Percentiles rank a stretch among this genome's conserved stretches.
These are phyloP conservation scores for Ernsta delagoae DNA, from an alignment of 2,888 invertebrate species.

Conservation along the genomic window DNA sequence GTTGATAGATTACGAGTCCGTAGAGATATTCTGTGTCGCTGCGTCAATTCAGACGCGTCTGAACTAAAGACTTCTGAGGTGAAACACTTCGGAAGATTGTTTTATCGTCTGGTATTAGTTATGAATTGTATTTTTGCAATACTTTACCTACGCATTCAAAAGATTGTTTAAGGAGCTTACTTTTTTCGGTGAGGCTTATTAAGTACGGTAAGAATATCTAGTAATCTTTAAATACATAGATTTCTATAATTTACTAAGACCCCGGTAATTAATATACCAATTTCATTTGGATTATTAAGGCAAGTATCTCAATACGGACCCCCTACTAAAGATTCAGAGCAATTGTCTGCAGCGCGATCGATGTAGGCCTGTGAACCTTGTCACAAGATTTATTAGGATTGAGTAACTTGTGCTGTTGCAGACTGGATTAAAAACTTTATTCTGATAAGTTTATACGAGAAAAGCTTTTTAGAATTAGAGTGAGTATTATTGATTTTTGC, in stretches of 20 bases:
- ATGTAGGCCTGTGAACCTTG: constrained; percentile 18
- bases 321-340: not conserved
- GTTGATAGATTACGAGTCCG: too few relatives aligned
- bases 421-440: not conserved
- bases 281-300: not conserved
- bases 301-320: too few relatives aligned
- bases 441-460: not conserved
- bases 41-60: constrained; percentile 1
- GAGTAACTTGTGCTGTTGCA: not conserved
- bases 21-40: not conserved
- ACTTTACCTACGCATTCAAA: too few relatives aligned
- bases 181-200: too few relatives aligned
- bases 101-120: too few relatives aligned
- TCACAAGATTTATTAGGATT: constrained; percentile 29
- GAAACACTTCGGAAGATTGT: not conserved
- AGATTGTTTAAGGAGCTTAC: too few relatives aligned
- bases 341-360: constrained; percentile 6
- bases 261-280: not conserved
- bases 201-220: too few relatives aligned
- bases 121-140: too few relatives aligned
- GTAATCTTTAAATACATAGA: too few relatives aligned
- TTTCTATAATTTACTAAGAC: too few relatives aligned
- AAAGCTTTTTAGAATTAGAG: not conserved
- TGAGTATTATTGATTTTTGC: too few relatives aligned
- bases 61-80: not conserved